Evolutionary conservation across 2,888 invertebrate species (phyloP).

Genomic region (Germaria angustata): DNA sequence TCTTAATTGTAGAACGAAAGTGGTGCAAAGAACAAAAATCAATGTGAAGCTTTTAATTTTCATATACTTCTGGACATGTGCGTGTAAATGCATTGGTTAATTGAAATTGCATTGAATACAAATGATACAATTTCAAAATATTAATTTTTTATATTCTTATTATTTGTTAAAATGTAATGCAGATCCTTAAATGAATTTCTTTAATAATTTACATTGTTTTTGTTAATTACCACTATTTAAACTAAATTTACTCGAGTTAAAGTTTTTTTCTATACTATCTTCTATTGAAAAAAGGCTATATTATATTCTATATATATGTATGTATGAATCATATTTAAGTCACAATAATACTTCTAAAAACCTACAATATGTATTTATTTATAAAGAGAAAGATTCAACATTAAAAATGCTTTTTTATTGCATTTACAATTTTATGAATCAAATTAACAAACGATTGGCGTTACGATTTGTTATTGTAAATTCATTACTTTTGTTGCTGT

Average conservation of each 20-base stretch:
- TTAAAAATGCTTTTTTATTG: slow-evolving; percentile 29
- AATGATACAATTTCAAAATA: slow-evolving; percentile 39
- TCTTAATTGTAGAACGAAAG: not conserved
- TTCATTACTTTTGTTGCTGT: slow-evolving; percentile 6
- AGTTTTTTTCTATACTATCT: slow-evolving; percentile 45
- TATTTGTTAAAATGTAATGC: slow-evolving; percentile 61
- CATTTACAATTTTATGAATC: not conserved
- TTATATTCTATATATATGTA: slow-evolving; percentile 6
- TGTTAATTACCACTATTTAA: slow-evolving; percentile 62
- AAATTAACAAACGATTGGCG: not conserved
- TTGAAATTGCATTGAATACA: slow-evolving; percentile 41
- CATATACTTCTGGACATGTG: not conserved
- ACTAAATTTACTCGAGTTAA: slow-evolving; percentile 53
- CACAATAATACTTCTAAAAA: slow-evolving; percentile 67
- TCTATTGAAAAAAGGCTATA: slow-evolving; percentile 59
- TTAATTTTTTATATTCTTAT: slow-evolving; percentile 52
- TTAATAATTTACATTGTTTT: slow-evolving; percentile 60
- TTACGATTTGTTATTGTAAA: slow-evolving; percentile 31
- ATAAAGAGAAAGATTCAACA: slow-evolving; percentile 20
- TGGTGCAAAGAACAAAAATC: not conserved
- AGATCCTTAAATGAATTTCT: slow-evolving; percentile 56
- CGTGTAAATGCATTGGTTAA: slow-evolving; percentile 16
- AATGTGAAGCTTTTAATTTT: not conserved
- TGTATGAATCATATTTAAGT: slow-evolving; percentile 55
- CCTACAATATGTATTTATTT: slow-evolving; percentile 51